These are phyloP conservation scores for Rhyacophila evoluta DNA, from an alignment of 2,888 invertebrate species.

Conservation along the genomic window DNA sequence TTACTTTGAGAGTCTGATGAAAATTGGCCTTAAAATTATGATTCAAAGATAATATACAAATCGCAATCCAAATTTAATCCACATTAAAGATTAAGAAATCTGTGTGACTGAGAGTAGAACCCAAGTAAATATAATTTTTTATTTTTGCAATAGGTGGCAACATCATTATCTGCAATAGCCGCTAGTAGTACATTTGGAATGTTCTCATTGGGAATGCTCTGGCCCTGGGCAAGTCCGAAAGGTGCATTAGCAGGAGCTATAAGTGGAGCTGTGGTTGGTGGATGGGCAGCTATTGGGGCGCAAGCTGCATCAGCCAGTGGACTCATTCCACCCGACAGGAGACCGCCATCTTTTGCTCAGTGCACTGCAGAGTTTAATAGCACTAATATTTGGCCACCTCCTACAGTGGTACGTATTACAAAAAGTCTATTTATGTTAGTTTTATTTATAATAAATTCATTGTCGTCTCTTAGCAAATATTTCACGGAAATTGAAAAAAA, in stretches of 20 bases:
- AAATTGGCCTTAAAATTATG: too few relatives aligned
- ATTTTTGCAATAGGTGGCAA: slow-evolving; percentile 68
- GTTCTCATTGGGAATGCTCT: slow-evolving; percentile 84
- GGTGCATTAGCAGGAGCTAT: slow-evolving; percentile 74
- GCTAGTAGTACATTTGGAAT: slow-evolving; percentile 86
- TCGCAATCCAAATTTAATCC: too few relatives aligned
- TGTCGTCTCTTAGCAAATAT: too few relatives aligned
- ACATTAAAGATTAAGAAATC: too few relatives aligned
- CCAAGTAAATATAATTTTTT: slow-evolving; percentile 52
- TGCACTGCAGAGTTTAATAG: slow-evolving; percentile 61
- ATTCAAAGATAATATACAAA: too few relatives aligned
- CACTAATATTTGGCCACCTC: slow-evolving; percentile 52
- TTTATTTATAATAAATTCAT: too few relatives aligned
- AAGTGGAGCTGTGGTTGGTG: slow-evolving; percentile 72
- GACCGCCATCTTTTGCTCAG: slow-evolving; percentile 66
- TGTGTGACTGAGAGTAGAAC: too few relatives aligned
- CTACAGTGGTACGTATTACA: background rate
- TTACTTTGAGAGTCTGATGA: too few relatives aligned
- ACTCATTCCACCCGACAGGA: slow-evolving; percentile 69
- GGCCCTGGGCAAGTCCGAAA: slow-evolving; percentile 82
- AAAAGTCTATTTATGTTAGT: too few relatives aligned
- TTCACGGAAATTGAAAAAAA: too few relatives aligned
- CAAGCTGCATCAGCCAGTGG: slow-evolving; percentile 76
- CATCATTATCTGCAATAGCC: slow-evolving; percentile 85
- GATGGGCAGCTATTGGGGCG: slow-evolving; percentile 76